phyloP scores from a whole-genome alignment of 2,888 invertebrate species.

The Sepiola atlantica region DNA sequence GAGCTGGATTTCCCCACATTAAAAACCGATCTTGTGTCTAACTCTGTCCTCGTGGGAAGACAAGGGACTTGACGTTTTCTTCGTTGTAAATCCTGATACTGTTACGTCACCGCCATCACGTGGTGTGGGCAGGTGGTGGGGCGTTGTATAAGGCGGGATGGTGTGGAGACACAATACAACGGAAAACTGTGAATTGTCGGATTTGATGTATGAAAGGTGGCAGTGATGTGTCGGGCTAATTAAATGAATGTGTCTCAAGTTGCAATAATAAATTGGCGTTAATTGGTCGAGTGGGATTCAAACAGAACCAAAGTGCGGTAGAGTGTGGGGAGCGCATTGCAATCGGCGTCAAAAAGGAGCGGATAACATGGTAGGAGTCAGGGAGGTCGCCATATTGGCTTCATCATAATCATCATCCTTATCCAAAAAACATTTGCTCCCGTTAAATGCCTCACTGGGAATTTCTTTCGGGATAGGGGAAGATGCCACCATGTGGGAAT shows the following conservation, averaged over 20 bases:
- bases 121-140: no score
- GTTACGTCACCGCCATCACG: no score
- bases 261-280: neutral
- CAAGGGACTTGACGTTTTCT: no score
- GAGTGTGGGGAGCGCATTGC: neutral
- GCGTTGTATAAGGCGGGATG: no score
- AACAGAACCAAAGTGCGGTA: neutral
- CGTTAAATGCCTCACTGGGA: neutral
- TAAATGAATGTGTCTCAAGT: conserved; percentile 2
- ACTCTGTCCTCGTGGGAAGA: no score
- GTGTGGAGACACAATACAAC: no score
- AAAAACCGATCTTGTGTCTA: no score
- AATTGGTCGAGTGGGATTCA: neutral
- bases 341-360: neutral
- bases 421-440: neutral
- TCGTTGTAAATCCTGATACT: no score
- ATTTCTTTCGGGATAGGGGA: neutral
- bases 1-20: no score
- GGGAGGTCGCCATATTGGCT: conserved; percentile 32
- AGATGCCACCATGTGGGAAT: neutral
- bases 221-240: neutral
- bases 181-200: neutral
- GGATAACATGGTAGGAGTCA: neutral
- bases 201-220: neutral
- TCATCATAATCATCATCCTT: neutral